These are phyloP conservation scores for Danionella cerebrum DNA, from an alignment of 2,113 vertebrate genomes.

Conservation along the genomic window DNA sequence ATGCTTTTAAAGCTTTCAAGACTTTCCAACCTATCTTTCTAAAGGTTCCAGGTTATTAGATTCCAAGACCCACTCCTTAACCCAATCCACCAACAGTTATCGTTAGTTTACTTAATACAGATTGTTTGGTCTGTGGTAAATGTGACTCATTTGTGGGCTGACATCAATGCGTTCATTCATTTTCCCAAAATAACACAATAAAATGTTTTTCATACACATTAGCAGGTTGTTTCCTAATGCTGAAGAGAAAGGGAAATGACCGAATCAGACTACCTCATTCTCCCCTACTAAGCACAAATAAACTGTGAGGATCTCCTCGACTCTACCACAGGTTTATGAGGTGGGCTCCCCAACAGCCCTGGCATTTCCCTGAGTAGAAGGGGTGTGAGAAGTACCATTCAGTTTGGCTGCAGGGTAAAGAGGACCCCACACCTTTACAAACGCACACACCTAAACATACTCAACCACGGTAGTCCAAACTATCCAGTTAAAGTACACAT, in stretches of 20 bases:
- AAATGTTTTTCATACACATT: conserved; percentile 27
- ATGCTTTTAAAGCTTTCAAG: too few relatives aligned
- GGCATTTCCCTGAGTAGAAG: conserved; percentile 46
- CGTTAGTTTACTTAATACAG: neutral
- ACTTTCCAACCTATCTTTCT: too few relatives aligned
- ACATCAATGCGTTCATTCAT: conserved; percentile 6
- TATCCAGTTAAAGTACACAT: neutral
- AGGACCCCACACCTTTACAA: conserved; percentile 47
- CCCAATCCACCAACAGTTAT: too few relatives aligned
- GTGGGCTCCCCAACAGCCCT: conserved; percentile 32
- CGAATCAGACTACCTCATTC: conserved; percentile 8
- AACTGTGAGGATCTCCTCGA: conserved; percentile 29
- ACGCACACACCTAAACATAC: too few relatives aligned
- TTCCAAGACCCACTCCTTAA: too few relatives aligned
- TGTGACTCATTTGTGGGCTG: neutral
- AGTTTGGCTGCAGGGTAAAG: conserved; percentile 23
- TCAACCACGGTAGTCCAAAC: too few relatives aligned
- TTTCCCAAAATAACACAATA: conserved; percentile 29
- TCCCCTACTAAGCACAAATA: conserved; percentile 21
- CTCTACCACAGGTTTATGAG: conserved; percentile 39
- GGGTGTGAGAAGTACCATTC: conserved; percentile 36
- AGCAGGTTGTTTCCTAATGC: conserved; percentile 28
- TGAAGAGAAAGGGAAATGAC: conserved; percentile 5
- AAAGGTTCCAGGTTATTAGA: too few relatives aligned
- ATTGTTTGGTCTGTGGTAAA: neutral